Evolutionary conservation across 1,140 invertebrate genomes (phyloP).

Genomic region (Sycobia sp.): DNA sequence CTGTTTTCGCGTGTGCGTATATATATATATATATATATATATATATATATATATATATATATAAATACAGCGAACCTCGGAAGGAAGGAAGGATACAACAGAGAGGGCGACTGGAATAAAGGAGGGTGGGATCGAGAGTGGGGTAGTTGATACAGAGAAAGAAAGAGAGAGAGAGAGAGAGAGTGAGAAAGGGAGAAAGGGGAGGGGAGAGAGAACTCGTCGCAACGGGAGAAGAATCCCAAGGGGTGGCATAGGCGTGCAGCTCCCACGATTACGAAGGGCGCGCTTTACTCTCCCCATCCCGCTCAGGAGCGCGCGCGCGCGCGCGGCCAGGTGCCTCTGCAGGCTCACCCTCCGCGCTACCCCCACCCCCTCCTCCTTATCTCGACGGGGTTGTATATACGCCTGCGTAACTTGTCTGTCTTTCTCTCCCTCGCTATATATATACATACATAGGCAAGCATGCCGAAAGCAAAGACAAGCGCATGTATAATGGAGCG

Average conservation of each 20-base stretch:
- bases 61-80: not conserved
- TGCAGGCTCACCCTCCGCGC: not conserved
- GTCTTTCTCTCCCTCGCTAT: too few species aligned
- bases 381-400: not conserved
- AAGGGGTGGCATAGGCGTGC: constrained; percentile 38
- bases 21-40: not conserved
- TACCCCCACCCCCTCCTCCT: not conserved
- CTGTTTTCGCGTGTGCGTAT: constrained; percentile 29
- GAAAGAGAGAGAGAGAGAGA: constrained; percentile 4
- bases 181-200: too few species aligned
- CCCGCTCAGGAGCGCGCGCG: too few species aligned
- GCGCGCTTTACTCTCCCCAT: constrained; percentile 11
- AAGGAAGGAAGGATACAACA: constrained; percentile 21
- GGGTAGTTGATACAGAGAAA: too few species aligned
- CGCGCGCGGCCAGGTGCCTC: constrained; percentile 39
- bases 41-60: not conserved
- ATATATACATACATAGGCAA: too few species aligned
- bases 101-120: too few species aligned
- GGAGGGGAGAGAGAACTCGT: too few species aligned
- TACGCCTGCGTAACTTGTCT: too few species aligned
- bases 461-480: too few species aligned
- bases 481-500: not conserved
- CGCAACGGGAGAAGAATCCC: not conserved
- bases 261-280: constrained; percentile 47
- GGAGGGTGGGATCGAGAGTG: too few species aligned